phyloP scores from a whole-genome alignment of 2,888 invertebrate species.

The Pammene aurita region DNA sequence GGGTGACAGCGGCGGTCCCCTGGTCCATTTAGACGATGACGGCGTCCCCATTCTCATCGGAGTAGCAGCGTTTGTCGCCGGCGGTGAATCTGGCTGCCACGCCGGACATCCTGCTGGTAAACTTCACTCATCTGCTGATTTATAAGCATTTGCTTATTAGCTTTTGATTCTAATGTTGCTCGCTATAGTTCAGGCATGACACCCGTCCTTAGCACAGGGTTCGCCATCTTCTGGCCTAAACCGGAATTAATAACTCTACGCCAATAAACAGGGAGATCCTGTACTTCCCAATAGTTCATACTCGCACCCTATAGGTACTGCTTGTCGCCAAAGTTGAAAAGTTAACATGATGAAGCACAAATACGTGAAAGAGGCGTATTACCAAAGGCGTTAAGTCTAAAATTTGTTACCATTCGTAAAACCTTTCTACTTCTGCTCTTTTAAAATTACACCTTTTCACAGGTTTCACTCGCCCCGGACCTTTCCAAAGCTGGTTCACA shows the following conservation, averaged over 20 bases:
- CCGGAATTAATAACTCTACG: background rate
- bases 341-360: no score
- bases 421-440: background rate
- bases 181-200: no score
- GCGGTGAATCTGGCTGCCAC: slow-evolving; percentile 68
- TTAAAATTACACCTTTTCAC: slow-evolving; percentile 31
- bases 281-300: no score
- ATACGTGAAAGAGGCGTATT: no score
- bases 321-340: no score
- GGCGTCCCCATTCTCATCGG: slow-evolving; percentile 63
- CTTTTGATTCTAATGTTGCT: no score
- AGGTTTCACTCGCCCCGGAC: slow-evolving; percentile 73
- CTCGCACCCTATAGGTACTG: no score
- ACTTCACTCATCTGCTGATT: background rate
- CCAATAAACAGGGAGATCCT: background rate
- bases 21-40: slow-evolving; percentile 58
- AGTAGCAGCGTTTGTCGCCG: slow-evolving; percentile 73
- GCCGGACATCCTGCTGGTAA: slow-evolving; percentile 71
- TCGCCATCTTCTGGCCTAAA: no score
- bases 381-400: no score
- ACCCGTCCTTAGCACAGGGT: no score
- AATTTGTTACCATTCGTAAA: background rate
- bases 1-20: slow-evolving; percentile 79
- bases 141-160: no score
- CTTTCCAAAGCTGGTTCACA: slow-evolving; percentile 68